Evolutionary conservation across 2,113 vertebrate species (phyloP).

Genomic region (Siniperca chuatsi): DNA sequence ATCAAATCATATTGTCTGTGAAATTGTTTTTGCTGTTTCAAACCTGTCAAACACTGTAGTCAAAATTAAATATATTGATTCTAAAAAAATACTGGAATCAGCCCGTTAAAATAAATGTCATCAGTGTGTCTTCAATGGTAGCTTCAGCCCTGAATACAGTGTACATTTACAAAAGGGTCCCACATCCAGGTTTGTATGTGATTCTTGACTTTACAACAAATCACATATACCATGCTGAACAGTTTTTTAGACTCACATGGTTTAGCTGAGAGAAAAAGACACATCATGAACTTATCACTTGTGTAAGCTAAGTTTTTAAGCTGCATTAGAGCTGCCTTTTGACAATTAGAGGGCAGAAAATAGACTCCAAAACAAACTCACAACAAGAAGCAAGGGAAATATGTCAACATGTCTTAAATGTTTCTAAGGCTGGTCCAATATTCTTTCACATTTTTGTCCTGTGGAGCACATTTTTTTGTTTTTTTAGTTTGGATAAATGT

Average conservation of each 20-base stretch:
- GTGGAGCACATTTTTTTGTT: background rate
- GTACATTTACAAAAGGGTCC: background rate
- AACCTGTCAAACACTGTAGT: background rate
- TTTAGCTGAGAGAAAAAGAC: background rate
- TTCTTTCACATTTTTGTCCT: background rate
- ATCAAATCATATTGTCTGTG: background rate
- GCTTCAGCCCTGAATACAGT: background rate
- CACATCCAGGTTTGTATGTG: background rate
- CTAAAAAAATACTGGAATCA: background rate
- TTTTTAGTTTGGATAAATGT: background rate
- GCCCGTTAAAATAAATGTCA: background rate
- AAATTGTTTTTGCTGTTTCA: background rate
- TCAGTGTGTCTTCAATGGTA: background rate
- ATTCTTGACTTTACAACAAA: background rate
- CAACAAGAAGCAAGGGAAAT: background rate
- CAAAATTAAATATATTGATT: background rate
- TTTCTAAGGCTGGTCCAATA: background rate
- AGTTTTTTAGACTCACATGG: background rate
- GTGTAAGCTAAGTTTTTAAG: background rate
- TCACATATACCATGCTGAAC: background rate
- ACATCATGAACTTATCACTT: background rate
- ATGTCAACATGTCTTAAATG: background rate
- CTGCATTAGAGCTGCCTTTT: background rate
- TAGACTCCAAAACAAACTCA: slow-evolving; percentile 2
- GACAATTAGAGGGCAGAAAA: background rate